Conservation (phyloP, 2,888 invertebrate species). For the Chymomyza fuscimana region DNA sequence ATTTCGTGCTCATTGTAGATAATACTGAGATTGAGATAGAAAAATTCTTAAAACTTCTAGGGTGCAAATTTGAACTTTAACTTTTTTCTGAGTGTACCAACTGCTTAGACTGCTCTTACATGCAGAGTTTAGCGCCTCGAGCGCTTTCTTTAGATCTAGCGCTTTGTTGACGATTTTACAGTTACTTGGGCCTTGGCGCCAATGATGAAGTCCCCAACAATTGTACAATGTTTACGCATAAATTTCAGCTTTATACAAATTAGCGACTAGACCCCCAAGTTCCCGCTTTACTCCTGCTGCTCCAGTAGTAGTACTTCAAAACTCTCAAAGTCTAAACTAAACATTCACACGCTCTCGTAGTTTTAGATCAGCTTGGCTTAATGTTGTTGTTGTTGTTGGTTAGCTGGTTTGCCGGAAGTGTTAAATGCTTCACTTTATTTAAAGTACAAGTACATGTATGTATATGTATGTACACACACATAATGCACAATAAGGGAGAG, state of each 20-base stretch:
- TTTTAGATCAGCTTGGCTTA: constrained; percentile 32
- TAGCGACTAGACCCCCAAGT: neutral
- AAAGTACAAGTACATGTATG: constrained; percentile 50
- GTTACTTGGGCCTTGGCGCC: constrained; percentile 45
- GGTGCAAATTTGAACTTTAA: too few relatives aligned
- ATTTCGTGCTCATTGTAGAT: too few relatives aligned
- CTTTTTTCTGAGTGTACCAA: neutral
- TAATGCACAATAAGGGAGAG: constrained; percentile 18
- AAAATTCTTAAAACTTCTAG: too few relatives aligned
- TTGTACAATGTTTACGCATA: constrained; percentile 7
- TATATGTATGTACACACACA: constrained; percentile 4
- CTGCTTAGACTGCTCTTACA: neutral
- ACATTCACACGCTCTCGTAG: constrained; percentile 66
- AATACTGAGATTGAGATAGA: too few relatives aligned
- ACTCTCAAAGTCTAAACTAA: constrained; percentile 38
- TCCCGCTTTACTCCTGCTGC: neutral
- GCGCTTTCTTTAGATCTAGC: neutral
- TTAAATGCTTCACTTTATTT: constrained; percentile 74
- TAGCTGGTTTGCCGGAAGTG: constrained; percentile 64
- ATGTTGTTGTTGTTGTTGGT: constrained; percentile 36
- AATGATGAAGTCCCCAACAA: constrained; percentile 4
- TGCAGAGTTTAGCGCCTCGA: neutral
- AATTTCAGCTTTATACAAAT: neutral
- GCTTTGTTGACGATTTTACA: constrained; percentile 11
- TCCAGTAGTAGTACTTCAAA: neutral